Percentiles rank a stretch among this genome's conserved stretches.
phyloP scores from a whole-genome alignment of 2,113 vertebrate genomes.

The Datnioides undecimradiatus region DNA sequence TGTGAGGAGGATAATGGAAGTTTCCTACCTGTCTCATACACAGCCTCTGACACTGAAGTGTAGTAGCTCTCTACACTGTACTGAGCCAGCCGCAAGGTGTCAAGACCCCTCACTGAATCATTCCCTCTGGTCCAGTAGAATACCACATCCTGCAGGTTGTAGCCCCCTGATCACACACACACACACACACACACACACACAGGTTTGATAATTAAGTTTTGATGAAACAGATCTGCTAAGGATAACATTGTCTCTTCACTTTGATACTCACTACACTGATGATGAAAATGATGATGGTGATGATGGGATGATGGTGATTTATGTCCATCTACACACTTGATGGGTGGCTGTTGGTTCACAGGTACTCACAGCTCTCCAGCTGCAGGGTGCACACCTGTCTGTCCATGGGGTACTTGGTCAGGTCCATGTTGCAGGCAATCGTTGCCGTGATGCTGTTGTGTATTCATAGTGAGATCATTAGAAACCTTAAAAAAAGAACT shows the following conservation, averaged over 20 bases:
- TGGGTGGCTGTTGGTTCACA: constrained; percentile 25
- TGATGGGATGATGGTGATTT: constrained; percentile 23
- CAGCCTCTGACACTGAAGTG: constrained; percentile 89
- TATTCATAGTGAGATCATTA: constrained; percentile 23
- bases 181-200: constrained; percentile 34
- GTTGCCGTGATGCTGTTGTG: constrained; percentile 89
- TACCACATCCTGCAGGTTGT: constrained; percentile 91
- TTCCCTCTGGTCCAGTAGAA: constrained; percentile 95
- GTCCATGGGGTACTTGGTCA: constrained; percentile 95
- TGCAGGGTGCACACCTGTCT: constrained; percentile 92
- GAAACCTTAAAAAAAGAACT: neutral
- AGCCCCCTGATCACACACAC: constrained; percentile 86
- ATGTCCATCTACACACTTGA: constrained; percentile 29
- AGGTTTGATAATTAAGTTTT: neutral
- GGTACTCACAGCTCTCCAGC: constrained; percentile 93
- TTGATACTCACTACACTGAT: constrained; percentile 56
- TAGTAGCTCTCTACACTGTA: constrained; percentile 92
- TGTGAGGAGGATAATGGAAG: neutral
- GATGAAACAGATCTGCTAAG: neutral
- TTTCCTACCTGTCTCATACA: constrained; percentile 89
- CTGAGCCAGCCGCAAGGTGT: constrained; percentile 88
- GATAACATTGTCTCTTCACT: neutral
- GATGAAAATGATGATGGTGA: constrained; percentile 5
- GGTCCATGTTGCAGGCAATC: constrained; percentile 93
- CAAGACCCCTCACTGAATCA: constrained; percentile 89